Percentiles rank a stretch among this genome's conserved stretches.
Conservation (phyloP, 2,797 vertebrate genomes). For the Masticophis lateralis region DNA sequence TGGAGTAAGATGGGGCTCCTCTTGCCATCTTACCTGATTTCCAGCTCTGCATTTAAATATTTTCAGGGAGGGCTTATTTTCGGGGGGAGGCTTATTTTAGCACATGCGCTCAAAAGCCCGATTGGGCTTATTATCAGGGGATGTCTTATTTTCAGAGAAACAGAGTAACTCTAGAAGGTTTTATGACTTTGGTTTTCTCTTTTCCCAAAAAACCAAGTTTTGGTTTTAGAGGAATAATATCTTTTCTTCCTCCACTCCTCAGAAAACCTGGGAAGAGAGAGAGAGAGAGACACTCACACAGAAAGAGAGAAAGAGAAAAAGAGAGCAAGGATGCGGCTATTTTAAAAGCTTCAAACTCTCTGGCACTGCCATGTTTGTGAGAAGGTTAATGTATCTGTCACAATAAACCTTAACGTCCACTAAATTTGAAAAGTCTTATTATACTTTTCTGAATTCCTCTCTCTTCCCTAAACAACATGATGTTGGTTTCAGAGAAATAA, state of each 20-base stretch:
- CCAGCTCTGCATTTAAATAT: too few relatives aligned
- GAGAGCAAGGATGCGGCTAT: slow-evolving; percentile 57
- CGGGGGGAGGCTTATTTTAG: too few relatives aligned
- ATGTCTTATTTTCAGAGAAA: too few relatives aligned
- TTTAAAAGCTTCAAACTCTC: slow-evolving; percentile 78
- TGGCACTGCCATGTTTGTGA: slow-evolving; percentile 73
- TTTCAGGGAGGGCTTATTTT: too few relatives aligned
- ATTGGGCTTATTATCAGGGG: too few relatives aligned
- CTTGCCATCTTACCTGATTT: too few relatives aligned
- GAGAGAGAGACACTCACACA: slow-evolving; percentile 51
- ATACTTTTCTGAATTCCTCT: slow-evolving; percentile 20
- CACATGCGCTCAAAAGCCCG: too few relatives aligned
- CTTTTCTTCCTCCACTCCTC: slow-evolving; percentile 28
- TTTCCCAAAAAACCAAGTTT: neutral
- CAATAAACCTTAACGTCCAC: slow-evolving; percentile 19
- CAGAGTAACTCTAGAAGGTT: slow-evolving; percentile 3
- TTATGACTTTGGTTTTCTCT: slow-evolving; percentile 33
- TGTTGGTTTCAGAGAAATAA: neutral
- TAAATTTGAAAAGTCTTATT: slow-evolving; percentile 29
- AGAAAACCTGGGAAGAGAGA: neutral
- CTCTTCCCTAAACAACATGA: neutral
- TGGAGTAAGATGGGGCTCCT: too few relatives aligned
- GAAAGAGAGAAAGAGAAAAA: slow-evolving; percentile 43
- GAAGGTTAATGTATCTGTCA: neutral
- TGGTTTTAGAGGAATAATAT: neutral